phyloP scores from a whole-genome alignment of 2,797 vertebrate genomes.

The Oryzias sinensis region DNA sequence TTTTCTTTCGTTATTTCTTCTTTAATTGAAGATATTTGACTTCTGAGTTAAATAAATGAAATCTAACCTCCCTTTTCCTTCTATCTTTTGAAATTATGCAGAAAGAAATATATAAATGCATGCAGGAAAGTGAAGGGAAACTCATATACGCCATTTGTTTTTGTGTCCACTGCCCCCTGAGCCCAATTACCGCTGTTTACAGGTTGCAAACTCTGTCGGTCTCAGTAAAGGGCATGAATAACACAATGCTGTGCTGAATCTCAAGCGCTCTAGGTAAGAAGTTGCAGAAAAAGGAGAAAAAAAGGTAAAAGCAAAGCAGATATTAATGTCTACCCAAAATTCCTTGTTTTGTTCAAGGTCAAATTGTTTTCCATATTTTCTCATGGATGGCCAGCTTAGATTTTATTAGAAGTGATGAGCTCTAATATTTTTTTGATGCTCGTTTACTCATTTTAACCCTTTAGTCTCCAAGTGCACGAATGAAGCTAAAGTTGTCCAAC shows the following conservation, averaged over 20 bases:
- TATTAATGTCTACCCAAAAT: background rate
- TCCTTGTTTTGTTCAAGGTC: no score
- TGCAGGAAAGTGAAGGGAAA: conserved; percentile 30
- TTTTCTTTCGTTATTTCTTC: no score
- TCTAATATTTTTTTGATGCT: no score
- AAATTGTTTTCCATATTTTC: background rate
- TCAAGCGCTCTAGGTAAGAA: conserved; percentile 11
- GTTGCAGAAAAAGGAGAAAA: conserved; percentile 28
- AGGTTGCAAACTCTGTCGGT: conserved; percentile 44
- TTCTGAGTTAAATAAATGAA: background rate
- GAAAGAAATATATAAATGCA: conserved; percentile 8
- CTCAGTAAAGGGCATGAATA: conserved; percentile 39
- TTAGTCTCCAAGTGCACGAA: no score
- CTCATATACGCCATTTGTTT: conserved; percentile 32
- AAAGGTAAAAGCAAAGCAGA: conserved; percentile 9
- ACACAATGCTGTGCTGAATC: conserved; percentile 28
- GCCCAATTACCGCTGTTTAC: conserved; percentile 73
- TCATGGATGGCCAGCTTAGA: background rate
- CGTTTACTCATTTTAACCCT: no score
- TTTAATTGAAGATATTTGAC: background rate
- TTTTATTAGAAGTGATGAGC: no score
- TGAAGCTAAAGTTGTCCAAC: no score
- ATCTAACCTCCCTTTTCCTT: background rate
- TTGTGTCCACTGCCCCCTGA: conserved; percentile 46
- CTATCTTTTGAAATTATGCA: conserved; percentile 16